Evolutionary conservation across 2,797 vertebrate genomes (phyloP).

Genomic region (Spondyliosoma cantharus): DNA sequence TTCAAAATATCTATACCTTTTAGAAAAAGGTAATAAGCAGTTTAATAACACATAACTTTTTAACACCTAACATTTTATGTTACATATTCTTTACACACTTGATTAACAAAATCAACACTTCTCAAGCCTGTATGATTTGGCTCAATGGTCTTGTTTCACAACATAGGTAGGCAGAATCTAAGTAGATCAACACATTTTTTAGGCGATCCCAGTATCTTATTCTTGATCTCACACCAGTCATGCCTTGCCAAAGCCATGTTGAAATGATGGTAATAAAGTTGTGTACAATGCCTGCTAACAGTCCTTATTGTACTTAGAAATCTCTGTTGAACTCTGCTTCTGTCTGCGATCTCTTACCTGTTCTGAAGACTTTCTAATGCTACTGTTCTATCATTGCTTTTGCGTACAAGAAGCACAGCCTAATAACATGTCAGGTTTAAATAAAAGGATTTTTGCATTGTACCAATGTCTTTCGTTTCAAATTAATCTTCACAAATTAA

Average conservation of each 20-base stretch:
- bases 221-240: too few species aligned
- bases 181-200: background rate
- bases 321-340: slow-evolving; percentile 7
- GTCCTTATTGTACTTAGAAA: background rate
- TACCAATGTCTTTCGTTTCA: slow-evolving; percentile 3
- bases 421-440: slow-evolving; percentile 33
- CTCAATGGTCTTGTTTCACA: background rate
- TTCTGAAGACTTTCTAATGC: slow-evolving; percentile 19
- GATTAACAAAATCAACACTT: background rate
- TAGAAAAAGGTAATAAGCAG: background rate
- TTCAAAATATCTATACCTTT: background rate
- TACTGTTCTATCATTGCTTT: slow-evolving; percentile 6
- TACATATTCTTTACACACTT: background rate
- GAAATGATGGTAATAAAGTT: slow-evolving; percentile 9
- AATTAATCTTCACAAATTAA: background rate
- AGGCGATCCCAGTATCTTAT: too few species aligned
- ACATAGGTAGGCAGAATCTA: slow-evolving; percentile 17
- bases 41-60: slow-evolving; percentile 8
- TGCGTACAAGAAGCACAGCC: background rate
- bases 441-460: slow-evolving; percentile 49
- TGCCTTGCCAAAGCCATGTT: background rate
- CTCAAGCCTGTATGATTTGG: slow-evolving; percentile 3
- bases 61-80: slow-evolving; percentile 6
- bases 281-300: background rate
- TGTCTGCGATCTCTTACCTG: slow-evolving; percentile 13